Evolutionary conservation across 2,113 vertebrate genomes (phyloP).

Genomic region (Tragelaphus scriptus): DNA sequence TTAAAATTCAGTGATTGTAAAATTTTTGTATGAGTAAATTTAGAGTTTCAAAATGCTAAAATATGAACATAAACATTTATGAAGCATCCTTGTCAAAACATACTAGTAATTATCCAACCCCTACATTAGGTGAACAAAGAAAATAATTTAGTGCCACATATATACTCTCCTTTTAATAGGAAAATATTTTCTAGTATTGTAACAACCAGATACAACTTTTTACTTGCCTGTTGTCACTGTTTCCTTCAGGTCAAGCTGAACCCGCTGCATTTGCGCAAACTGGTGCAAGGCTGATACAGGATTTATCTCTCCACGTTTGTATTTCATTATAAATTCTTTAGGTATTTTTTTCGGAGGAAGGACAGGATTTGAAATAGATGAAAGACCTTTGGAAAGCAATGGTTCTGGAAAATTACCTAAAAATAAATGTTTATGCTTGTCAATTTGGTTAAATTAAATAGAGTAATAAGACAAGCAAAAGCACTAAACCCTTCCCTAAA

Average conservation of each 20-base stretch:
- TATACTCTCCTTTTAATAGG: neutral
- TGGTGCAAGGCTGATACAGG: constrained; percentile 88
- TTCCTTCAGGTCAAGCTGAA: constrained; percentile 90
- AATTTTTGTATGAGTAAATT: neutral
- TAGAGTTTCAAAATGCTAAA: neutral
- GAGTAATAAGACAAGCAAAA: neutral
- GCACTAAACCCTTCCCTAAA: neutral
- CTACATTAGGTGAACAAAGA: neutral
- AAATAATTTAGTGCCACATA: neutral
- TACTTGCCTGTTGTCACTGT: constrained; percentile 86
- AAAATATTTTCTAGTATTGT: neutral
- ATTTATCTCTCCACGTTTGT: constrained; percentile 80
- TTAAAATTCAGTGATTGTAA: neutral
- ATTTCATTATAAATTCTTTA: constrained; percentile 80
- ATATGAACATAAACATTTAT: neutral
- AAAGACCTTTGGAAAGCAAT: constrained; percentile 54
- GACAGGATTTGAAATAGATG: neutral
- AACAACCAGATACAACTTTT: neutral
- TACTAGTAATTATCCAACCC: neutral
- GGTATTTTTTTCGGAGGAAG: constrained; percentile 68
- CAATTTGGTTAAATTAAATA: neutral
- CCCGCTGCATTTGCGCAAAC: constrained; percentile 80
- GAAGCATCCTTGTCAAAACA: neutral
- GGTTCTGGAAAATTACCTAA: constrained; percentile 70
- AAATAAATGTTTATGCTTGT: constrained; percentile 28